These are phyloP conservation scores for Varanus salvator DNA, from an alignment of 2,113 vertebrate species.

Conservation along the genomic window DNA sequence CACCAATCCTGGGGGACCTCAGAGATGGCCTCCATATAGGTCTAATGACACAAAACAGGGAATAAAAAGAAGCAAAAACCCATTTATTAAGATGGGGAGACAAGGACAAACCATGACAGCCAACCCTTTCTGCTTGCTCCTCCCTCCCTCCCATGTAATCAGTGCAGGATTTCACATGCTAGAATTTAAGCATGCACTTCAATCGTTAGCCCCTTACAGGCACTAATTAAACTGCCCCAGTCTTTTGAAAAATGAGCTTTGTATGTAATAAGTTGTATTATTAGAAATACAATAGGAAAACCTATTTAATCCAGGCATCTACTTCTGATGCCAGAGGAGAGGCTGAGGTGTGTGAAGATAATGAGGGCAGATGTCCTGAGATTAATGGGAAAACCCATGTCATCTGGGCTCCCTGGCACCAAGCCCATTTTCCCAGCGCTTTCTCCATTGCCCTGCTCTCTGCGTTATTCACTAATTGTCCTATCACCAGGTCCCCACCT, in stretches of 20 bases:
- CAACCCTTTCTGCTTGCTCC: too few species aligned
- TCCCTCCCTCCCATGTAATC: neutral
- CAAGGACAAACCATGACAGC: accelerated
- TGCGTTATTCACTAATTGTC: neutral
- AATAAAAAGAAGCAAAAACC: neutral
- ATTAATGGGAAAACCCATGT: slow-evolving; percentile 34
- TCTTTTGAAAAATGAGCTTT: slow-evolving; percentile 27
- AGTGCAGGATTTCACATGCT: neutral
- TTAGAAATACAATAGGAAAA: slow-evolving; percentile 9
- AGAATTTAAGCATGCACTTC: neutral
- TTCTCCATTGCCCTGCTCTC: neutral
- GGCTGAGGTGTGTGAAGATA: neutral
- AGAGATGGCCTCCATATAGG: neutral
- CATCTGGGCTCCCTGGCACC: slow-evolving; percentile 34
- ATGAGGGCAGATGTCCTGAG: slow-evolving; percentile 47
- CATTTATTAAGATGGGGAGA: accelerated
- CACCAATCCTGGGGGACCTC: too few species aligned
- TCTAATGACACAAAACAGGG: neutral
- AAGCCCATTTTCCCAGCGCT: neutral
- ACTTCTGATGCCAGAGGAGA: neutral
- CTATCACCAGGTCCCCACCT: neutral
- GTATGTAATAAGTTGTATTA: neutral
- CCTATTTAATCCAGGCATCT: neutral
- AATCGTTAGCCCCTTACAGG: neutral
- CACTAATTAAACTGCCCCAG: slow-evolving; percentile 17